These are phyloP conservation scores for Actinia equina DNA, from an alignment of 64 coral and sea anemone species.

Conservation along the genomic window DNA sequence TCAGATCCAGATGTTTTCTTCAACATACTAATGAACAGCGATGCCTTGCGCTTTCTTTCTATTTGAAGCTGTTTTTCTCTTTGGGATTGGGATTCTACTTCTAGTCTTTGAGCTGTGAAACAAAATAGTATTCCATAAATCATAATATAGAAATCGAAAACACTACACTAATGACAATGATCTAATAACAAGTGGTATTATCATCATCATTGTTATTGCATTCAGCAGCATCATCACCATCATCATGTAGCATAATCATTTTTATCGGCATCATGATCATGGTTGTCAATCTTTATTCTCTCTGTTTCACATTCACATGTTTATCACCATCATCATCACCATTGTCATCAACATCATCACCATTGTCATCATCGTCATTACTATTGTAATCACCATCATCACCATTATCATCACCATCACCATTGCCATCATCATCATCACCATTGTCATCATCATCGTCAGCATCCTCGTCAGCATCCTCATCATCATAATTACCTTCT, in stretches of 20 bases:
- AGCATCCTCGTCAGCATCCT: too few relatives aligned
- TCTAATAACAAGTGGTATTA: too few relatives aligned
- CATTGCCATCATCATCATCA: not conserved
- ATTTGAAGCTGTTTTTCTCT: constrained; percentile 89
- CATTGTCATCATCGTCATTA: not conserved
- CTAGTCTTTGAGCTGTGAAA: constrained; percentile 68
- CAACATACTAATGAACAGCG: constrained; percentile 96
- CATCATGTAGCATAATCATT: too few relatives aligned
- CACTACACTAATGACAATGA: too few relatives aligned
- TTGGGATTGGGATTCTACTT: constrained; percentile 56
- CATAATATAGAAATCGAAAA: too few relatives aligned
- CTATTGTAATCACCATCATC: not conserved
- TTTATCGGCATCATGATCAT: too few relatives aligned
- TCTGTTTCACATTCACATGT: too few relatives aligned
- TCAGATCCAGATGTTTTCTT: constrained; percentile 74
- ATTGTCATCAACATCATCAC: not conserved
- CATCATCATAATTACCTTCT: constrained; percentile 26
- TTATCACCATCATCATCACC: not conserved
- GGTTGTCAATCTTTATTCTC: too few relatives aligned
- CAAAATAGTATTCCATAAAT: not conserved
- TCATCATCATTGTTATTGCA: too few relatives aligned
- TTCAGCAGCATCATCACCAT: too few relatives aligned
- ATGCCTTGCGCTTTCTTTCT: constrained; percentile 82
- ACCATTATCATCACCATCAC: not conserved
- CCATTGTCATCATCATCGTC: not conserved